Conservation (phyloP, 2,797 vertebrate genomes). For the Hydrocynus forskahlii region DNA sequence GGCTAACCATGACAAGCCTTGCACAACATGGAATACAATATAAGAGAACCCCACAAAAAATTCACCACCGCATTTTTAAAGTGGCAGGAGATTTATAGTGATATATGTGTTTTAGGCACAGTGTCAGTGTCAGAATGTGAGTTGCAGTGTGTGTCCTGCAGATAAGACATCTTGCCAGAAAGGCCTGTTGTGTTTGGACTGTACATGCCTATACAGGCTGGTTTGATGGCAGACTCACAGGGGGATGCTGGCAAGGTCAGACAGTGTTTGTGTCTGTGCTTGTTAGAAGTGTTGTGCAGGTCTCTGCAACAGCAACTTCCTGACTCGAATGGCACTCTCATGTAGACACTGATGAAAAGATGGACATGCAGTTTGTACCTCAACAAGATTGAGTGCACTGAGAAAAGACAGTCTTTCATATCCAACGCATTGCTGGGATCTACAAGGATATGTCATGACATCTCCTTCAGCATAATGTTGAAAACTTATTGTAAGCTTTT, state of each 20-base stretch:
- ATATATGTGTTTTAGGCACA: background rate
- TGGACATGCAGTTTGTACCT: background rate
- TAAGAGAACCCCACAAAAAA: no score
- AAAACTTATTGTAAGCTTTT: no score
- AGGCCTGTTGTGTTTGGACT: background rate
- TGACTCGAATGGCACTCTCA: background rate
- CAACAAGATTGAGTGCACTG: background rate
- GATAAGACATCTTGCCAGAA: background rate
- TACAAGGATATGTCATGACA: background rate
- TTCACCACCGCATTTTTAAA: no score
- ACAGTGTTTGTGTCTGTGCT: conserved; percentile 16
- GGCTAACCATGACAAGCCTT: background rate
- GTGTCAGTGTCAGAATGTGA: background rate
- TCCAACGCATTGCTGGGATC: background rate
- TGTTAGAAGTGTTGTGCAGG: background rate
- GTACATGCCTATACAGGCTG: background rate
- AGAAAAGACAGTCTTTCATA: background rate
- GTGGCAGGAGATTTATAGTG: no score
- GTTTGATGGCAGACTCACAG: background rate
- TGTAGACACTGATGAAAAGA: background rate
- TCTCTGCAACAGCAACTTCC: background rate
- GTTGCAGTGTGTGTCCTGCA: background rate
- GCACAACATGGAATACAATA: no score
- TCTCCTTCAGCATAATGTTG: background rate
- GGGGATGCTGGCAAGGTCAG: background rate